Percentiles rank a stretch among this genome's conserved stretches.
Evolutionary conservation across 2,888 invertebrate genomes (phyloP).

Genomic region (Drosophila neutralis): DNA sequence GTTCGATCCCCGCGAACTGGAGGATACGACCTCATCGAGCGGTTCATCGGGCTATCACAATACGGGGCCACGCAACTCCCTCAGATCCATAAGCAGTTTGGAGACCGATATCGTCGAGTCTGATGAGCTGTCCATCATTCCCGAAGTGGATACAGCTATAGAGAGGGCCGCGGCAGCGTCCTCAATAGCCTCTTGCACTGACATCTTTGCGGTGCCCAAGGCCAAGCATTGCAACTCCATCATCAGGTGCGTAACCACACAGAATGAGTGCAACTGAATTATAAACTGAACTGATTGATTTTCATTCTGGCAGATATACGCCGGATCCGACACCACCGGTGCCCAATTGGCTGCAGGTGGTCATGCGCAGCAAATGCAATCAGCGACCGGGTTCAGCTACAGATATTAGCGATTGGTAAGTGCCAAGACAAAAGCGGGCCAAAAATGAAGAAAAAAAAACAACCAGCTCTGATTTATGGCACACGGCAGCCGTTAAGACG

Average conservation of each 20-base stretch:
- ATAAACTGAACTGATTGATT: neutral
- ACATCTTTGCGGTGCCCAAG: conserved; percentile 81
- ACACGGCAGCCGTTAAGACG: conserved; percentile 68
- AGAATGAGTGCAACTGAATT: neutral
- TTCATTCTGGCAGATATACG: conserved; percentile 75
- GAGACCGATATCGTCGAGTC: conserved; percentile 64
- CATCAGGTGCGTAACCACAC: conserved; percentile 78
- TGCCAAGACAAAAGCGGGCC: conserved; percentile 21
- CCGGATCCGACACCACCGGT: conserved; percentile 82
- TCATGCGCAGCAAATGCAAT: conserved; percentile 84
- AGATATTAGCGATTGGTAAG: conserved; percentile 69
- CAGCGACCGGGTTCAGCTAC: conserved; percentile 36
- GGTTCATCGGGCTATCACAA: conserved; percentile 43
- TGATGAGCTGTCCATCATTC: conserved; percentile 70
- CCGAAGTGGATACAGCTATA: conserved; percentile 72
- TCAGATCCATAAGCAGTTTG: conserved; percentile 75
- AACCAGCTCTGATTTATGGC: conserved; percentile 69
- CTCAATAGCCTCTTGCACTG: conserved; percentile 31
- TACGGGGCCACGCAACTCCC: conserved; percentile 62
- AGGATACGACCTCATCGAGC: conserved; percentile 53
- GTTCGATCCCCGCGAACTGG: conserved; percentile 84
- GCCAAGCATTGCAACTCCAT: conserved; percentile 81
- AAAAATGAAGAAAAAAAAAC: conserved; percentile 3
- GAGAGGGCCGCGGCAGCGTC: conserved; percentile 64
- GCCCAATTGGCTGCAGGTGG: conserved; percentile 85